phyloP scores from a whole-genome alignment of 2,888 invertebrate genomes.

The Lydus trimaculatus region DNA sequence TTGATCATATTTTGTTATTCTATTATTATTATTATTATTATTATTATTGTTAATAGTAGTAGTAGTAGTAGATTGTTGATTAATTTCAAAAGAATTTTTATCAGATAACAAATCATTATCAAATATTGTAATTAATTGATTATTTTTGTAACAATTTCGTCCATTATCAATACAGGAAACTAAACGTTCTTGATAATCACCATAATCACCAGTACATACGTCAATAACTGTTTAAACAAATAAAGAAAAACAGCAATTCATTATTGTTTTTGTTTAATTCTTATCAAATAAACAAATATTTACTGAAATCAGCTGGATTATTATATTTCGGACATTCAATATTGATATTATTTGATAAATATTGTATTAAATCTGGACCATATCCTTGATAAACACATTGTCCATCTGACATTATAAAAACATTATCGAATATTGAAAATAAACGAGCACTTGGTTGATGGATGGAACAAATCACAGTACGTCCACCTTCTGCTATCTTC shows the following conservation, averaged over 20 bases:
- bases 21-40: conserved; percentile 12
- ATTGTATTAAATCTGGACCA: conserved; percentile 80
- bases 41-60: too few species aligned
- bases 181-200: conserved; percentile 74
- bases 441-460: conserved; percentile 96
- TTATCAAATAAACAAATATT: conserved; percentile 40
- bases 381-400: conserved; percentile 91
- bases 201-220: conserved; percentile 83
- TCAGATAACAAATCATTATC: conserved; percentile 16
- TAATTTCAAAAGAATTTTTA: conserved; percentile 12
- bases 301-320: conserved; percentile 96
- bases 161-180: conserved; percentile 74
- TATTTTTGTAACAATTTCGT: conserved; percentile 42
- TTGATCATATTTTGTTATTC: conserved; percentile 62
- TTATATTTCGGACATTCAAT: conserved; percentile 90
- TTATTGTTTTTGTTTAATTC: conserved; percentile 14
- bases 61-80: background rate
- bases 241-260: too few species aligned
- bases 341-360: conserved; percentile 73
- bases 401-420: conserved; percentile 88
- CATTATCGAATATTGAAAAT: conserved; percentile 90
- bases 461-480: conserved; percentile 92
- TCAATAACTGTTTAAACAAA: conserved; percentile 72
- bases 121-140: conserved; percentile 17
- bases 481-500: conserved; percentile 81